Base-by-base conservation (phyloP, 2,797 vertebrate genomes). In the Thalassophryne amazonica region DNA sequence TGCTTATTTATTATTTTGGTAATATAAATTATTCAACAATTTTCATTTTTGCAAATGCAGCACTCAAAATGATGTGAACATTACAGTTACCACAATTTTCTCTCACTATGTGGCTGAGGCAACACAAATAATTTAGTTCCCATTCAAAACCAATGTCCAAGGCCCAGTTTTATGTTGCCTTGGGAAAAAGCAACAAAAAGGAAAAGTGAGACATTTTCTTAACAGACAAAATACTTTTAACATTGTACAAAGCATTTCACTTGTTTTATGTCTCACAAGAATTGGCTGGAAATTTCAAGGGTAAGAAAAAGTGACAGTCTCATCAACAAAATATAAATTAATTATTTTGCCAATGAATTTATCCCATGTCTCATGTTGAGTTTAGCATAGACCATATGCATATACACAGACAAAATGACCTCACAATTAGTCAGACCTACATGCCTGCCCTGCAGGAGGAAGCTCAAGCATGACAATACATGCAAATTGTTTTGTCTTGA, bases 1-100 rank as follows among this genome's bases (percentile, higher is more conserved):
- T 49, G 42, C 28, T 81, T 77, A 75, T 78, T 79, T 75, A 72
- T 78, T 77, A 65, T 76, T 80, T 71, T 55, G 65, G 27, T 36
- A 34, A 48, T 16, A 75, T 73, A 45, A 78, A 76, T 80, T 65
- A 75, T 81, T 76, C 12, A 74, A n/a, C n/a, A n/a, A 63, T 57
- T 66, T 45, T 35, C n/a, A 3, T 62, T 65, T 75, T 67, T 75
- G 61, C 62, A 62, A 71, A 67, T 58, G 37, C 55, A 67, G 74
- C 60, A 53, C 56, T 76, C 49, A 56, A 45, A 66, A 56, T 48
- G 47, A 68, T 62, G 73, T 57, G 49, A 51, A 38, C 50, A 75
- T 69, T 65, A 52, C 51, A 46, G 56, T 48, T 14, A 52, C 33
- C 34, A 32, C 5, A 31, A 9, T 43, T 25, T 34, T 24, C 42